Percentiles rank a stretch among this genome's conserved stretches.
Evolutionary conservation across 2,888 invertebrate species (phyloP).

Genomic region (Choristoneura rosaceana): DNA sequence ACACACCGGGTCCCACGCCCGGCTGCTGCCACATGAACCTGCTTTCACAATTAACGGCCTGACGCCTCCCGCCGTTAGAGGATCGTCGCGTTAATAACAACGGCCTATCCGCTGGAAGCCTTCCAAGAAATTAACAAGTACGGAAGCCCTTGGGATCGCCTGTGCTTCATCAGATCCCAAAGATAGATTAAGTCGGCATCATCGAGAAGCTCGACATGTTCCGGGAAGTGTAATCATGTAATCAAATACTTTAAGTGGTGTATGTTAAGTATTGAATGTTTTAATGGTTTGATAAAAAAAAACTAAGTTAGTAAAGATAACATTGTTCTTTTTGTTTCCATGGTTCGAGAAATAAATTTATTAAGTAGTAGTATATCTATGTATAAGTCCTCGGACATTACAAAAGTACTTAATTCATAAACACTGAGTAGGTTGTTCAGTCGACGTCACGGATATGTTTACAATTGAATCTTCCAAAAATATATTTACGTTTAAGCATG

Average conservation of each 20-base stretch:
- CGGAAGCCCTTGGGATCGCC: constrained; percentile 28
- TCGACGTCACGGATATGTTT: no score
- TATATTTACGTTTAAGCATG: no score
- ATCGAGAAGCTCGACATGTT: constrained; percentile 1
- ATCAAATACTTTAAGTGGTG: constrained; percentile 6
- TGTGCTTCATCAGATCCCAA: constrained; percentile 12
- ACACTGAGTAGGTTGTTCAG: background rate
- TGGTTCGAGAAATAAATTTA: no score
- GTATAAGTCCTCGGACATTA: no score
- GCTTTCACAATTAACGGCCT: constrained; percentile 66
- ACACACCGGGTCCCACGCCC: constrained; percentile 56
- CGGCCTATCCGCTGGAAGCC: constrained; percentile 35
- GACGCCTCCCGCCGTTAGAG: constrained; percentile 52
- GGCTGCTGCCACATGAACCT: constrained; percentile 52
- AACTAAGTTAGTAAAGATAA: background rate
- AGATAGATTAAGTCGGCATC: constrained; percentile 17
- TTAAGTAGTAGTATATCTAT: no score
- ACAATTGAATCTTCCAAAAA: no score
- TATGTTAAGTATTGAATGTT: background rate
- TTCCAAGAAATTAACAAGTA: constrained; percentile 38
- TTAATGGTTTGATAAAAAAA: background rate
- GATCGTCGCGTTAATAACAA: constrained; percentile 37
- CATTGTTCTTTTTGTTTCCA: no score
- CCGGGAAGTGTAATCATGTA: constrained; percentile 9
- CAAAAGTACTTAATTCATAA: background rate